Conservation (phyloP, 1,140 invertebrate genomes). For the Camponotus floridanus region DNA sequence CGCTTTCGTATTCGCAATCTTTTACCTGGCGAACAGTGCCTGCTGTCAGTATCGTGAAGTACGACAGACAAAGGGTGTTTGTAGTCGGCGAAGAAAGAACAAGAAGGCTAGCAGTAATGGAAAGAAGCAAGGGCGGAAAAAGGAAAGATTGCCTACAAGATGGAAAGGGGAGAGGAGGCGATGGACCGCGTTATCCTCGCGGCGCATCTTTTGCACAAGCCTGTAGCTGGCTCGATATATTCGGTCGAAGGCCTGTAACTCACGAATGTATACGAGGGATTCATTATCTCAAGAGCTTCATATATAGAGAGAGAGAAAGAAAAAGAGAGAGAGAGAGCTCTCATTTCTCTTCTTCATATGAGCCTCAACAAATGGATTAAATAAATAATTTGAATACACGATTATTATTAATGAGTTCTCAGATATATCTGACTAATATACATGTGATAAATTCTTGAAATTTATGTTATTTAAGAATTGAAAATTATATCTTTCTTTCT, state of each 20-base stretch:
- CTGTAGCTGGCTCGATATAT: slow-evolving; percentile 59
- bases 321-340: no score
- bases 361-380: slow-evolving; percentile 61
- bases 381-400: slow-evolving; percentile 68
- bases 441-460: background rate
- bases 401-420: slow-evolving; percentile 70
- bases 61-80: slow-evolving; percentile 61
- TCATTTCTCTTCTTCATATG: no score
- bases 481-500: no score
- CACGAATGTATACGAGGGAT: slow-evolving; percentile 51
- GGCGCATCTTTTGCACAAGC: slow-evolving; percentile 66
- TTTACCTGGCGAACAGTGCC: slow-evolving; percentile 61
- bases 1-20: slow-evolving; percentile 53
- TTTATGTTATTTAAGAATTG: background rate
- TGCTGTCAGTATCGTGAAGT: slow-evolving; percentile 30
- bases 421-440: background rate
- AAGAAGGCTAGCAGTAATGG: slow-evolving; percentile 15
- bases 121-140: background rate
- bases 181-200: slow-evolving; percentile 60
- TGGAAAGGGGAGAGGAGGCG: background rate
- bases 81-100: slow-evolving; percentile 38
- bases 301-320: slow-evolving; percentile 18
- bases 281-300: slow-evolving; percentile 63
- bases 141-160: background rate
- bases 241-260: slow-evolving; percentile 61